Conservation (phyloP, 2,113 vertebrate species). For the Corythornis vintsioides region DNA sequence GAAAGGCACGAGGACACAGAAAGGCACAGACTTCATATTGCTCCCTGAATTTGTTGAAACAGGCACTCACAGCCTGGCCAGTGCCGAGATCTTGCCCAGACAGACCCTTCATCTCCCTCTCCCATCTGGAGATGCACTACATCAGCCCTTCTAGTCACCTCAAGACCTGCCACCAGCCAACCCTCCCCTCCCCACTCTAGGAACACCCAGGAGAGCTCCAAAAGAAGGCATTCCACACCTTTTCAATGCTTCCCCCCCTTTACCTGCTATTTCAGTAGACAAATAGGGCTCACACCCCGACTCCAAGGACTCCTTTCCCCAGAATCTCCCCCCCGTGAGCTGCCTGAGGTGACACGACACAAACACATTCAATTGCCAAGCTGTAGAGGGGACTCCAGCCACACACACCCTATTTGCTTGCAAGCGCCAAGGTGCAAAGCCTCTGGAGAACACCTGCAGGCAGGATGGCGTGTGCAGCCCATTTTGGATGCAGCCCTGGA, state of each 20-base stretch:
- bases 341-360: not conserved
- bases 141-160: not conserved
- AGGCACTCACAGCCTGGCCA: rapidly evolving
- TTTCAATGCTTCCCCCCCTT: not conserved
- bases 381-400: not conserved
- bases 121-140: rapidly evolving
- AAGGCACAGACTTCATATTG: not conserved
- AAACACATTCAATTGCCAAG: not conserved
- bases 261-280: too few relatives aligned
- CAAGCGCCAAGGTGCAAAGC: not conserved
- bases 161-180: not conserved
- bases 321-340: not conserved
- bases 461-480: not conserved
- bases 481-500: not conserved
- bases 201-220: not conserved
- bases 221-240: not conserved
- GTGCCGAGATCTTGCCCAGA: not conserved
- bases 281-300: not conserved
- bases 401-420: not conserved
- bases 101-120: not conserved
- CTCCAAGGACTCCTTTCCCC: not conserved
- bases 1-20: not conserved
- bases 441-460: not conserved
- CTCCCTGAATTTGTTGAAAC: not conserved
- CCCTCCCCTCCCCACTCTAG: not conserved